Percentiles rank a stretch among this genome's conserved stretches.
phyloP scores from a whole-genome alignment of 2,888 invertebrate genomes.

The Drosophila fulvimacula region DNA sequence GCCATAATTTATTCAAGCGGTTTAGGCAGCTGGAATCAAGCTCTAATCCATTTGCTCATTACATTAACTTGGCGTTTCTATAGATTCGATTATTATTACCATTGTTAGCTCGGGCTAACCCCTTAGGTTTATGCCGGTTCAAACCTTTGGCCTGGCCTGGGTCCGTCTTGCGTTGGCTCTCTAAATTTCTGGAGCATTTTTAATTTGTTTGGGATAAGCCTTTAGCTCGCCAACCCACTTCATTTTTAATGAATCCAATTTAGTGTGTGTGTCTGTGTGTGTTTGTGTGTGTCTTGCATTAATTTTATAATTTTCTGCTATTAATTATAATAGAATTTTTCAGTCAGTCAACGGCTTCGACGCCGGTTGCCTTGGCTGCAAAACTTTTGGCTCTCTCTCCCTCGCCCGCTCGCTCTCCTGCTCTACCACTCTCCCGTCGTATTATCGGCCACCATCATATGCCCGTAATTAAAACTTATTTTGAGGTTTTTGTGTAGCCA shows the following conservation, averaged over 20 bases:
- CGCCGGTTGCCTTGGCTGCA: conserved; percentile 38
- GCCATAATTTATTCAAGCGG: conserved; percentile 29
- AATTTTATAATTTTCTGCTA: conserved; percentile 79
- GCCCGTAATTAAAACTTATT: conserved; percentile 81
- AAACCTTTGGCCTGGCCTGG: conserved; percentile 37
- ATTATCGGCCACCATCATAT: conserved; percentile 81
- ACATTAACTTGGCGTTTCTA: conserved; percentile 18
- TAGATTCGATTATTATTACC: conserved; percentile 42
- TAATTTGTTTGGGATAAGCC: conserved; percentile 72
- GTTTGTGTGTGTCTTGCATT: conserved; percentile 66
- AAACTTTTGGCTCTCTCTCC: conserved; percentile 31
- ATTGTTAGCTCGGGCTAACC: conserved; percentile 27
- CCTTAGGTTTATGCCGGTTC: conserved; percentile 9
- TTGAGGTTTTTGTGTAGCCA: conserved; percentile 73
- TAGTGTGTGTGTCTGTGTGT: conserved; percentile 30
- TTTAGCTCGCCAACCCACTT: conserved; percentile 64
- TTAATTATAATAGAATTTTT: conserved; percentile 80
- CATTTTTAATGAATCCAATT: conserved; percentile 80
- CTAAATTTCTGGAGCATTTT: conserved; percentile 32
- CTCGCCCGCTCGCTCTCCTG: background rate
- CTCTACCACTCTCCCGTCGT: conserved; percentile 37
- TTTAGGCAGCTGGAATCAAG: conserved; percentile 25
- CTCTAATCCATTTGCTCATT: conserved; percentile 44
- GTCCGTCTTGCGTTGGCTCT: background rate
- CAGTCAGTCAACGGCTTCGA: conserved; percentile 72